phyloP scores from a whole-genome alignment of 2,888 invertebrate genomes.

The Alloplasta piceator region DNA sequence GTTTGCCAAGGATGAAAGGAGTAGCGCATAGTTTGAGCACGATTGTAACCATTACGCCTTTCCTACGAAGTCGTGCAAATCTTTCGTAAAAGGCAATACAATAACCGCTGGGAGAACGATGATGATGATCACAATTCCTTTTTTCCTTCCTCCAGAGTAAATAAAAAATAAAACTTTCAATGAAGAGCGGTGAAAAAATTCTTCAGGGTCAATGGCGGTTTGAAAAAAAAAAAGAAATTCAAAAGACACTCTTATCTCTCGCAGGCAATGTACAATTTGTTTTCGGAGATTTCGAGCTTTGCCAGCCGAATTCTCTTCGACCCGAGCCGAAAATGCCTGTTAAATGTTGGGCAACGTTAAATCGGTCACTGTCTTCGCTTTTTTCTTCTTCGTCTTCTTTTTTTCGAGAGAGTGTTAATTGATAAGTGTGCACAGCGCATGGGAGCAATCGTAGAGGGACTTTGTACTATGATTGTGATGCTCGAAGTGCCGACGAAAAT shows the following conservation, averaged over 20 bases:
- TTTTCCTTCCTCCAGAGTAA: constrained; percentile 38
- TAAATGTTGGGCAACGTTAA: constrained; percentile 52
- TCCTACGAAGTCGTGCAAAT: constrained; percentile 16
- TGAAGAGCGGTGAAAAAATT: constrained; percentile 24
- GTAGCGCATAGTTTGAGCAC: constrained; percentile 9
- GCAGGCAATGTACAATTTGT: too few species aligned
- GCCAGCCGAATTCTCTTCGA: constrained; percentile 1
- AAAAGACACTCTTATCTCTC: not conserved
- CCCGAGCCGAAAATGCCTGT: constrained; percentile 12
- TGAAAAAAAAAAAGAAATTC: constrained; percentile 20
- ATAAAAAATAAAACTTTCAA: constrained; percentile 46
- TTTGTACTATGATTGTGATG: not conserved
- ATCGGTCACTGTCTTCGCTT: constrained; percentile 45
- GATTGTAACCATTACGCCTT: not conserved
- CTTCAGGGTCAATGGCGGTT: not conserved
- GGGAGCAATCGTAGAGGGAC: too few species aligned
- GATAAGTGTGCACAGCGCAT: constrained; percentile 4
- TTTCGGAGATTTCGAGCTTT: not conserved
- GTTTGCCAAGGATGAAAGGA: constrained; percentile 64
- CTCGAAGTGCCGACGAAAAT: constrained; percentile 35
- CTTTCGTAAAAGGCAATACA: not conserved
- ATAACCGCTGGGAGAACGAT: constrained; percentile 18
- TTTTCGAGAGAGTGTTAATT: constrained; percentile 57
- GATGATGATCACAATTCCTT: constrained; percentile 51
- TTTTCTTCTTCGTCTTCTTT: constrained; percentile 16